Evolutionary conservation across 2,888 invertebrate genomes (phyloP).

Genomic region (Plebejus argus): DNA sequence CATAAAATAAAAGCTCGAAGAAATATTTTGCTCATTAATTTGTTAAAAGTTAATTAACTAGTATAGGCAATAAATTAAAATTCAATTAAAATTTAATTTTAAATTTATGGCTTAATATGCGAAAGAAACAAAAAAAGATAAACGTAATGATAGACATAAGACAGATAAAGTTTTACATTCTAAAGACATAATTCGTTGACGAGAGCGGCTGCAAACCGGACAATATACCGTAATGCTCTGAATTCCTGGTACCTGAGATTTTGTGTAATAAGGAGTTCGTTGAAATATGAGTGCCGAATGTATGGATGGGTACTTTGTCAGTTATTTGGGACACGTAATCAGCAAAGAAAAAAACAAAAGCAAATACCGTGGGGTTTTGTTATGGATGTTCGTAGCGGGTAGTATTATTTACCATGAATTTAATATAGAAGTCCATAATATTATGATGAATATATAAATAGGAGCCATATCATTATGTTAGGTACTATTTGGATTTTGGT

Average conservation of each 20-base stretch:
- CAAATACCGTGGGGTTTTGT: too few species aligned
- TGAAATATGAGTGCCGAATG: slow-evolving; percentile 9
- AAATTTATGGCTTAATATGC: neutral
- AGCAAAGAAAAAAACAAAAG: neutral
- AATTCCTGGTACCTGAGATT: slow-evolving; percentile 28
- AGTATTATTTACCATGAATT: too few species aligned
- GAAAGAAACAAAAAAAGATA: neutral
- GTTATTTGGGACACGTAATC: neutral
- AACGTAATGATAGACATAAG: slow-evolving; percentile 25
- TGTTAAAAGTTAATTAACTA: neutral
- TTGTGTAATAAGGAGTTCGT: slow-evolving; percentile 28
- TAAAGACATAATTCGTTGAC: slow-evolving; percentile 27
- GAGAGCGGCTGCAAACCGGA: slow-evolving; percentile 27
- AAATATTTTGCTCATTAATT: neutral
- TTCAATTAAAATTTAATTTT: neutral
- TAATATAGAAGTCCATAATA: too few species aligned
- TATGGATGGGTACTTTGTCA: neutral
- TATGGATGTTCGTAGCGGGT: too few species aligned
- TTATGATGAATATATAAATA: too few species aligned
- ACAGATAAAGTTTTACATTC: slow-evolving; percentile 23
- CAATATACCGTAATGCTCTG: slow-evolving; percentile 31
- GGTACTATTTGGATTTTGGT: too few species aligned
- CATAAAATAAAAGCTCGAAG: neutral
- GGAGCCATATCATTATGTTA: too few species aligned
- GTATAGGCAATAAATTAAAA: neutral